These are phyloP conservation scores for Colius striatus DNA, from an alignment of 2,113 vertebrate genomes.

Conservation along the genomic window DNA sequence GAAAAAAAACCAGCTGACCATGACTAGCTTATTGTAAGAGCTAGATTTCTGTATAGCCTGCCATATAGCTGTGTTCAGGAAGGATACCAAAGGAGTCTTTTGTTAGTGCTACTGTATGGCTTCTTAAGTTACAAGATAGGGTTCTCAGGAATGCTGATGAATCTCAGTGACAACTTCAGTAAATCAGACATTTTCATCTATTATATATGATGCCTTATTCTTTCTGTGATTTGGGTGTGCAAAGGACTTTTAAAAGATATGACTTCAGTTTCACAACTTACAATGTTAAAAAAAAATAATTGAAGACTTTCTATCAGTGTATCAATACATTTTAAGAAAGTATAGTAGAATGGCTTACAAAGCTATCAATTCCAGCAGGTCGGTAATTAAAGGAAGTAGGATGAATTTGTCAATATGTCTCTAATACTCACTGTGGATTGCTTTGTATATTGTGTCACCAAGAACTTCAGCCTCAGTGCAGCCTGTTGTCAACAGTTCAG, in stretches of 20 bases:
- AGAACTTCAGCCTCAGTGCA: not conserved
- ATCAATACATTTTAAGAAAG: not conserved
- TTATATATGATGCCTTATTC: not conserved
- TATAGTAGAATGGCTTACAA: not conserved
- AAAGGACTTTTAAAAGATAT: not conserved
- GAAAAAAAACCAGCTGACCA: not conserved
- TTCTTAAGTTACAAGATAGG: not conserved
- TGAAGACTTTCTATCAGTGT: not conserved
- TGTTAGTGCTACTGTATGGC: not conserved
- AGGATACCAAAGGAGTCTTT: not conserved
- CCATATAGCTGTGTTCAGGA: not conserved
- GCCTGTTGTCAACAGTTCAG: not conserved
- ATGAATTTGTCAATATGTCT: not conserved
- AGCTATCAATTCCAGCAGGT: not conserved
- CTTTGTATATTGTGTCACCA: not conserved
- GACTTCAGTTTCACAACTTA: not conserved
- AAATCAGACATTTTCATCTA: slow-evolving; percentile 16
- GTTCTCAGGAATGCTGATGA: not conserved
- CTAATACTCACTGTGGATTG: not conserved
- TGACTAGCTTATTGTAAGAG: not conserved
- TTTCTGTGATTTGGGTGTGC: not conserved
- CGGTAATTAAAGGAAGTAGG: not conserved
- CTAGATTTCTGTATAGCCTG: not conserved
- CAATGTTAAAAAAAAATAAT: not conserved
- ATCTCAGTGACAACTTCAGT: not conserved